These are phyloP conservation scores for Brachionus koreanus DNA, from an alignment of 1,140 invertebrate genomes.

Conservation along the genomic window DNA sequence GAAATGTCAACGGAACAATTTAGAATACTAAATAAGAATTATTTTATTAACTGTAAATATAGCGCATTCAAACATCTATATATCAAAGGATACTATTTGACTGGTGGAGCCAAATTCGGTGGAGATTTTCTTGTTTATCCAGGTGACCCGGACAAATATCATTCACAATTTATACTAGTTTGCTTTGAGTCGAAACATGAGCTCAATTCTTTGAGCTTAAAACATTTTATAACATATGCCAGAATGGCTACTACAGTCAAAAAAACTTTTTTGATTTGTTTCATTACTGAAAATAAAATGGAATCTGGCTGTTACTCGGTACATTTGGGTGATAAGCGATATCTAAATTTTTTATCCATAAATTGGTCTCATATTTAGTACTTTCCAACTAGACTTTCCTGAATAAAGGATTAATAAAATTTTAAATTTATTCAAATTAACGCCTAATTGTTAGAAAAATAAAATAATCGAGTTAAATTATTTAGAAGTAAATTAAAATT, in stretches of 20 bases:
- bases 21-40: neutral
- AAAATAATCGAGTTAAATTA: neutral
- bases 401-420: neutral
- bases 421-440: neutral
- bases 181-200: neutral
- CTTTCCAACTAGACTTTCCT: neutral
- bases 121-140: slow-evolving; percentile 30
- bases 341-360: neutral
- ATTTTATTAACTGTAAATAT: neutral
- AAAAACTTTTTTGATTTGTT: slow-evolving; percentile 22
- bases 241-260: slow-evolving; percentile 24
- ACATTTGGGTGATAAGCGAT: neutral
- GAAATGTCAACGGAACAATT: neutral
- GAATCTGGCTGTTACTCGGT: neutral
- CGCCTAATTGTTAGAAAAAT: neutral
- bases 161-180: slow-evolving; percentile 22
- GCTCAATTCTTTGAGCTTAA: neutral
- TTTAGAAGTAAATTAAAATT: neutral
- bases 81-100: neutral
- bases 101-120: slow-evolving; percentile 22
- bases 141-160: neutral
- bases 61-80: neutral
- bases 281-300: neutral
- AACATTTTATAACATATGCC: slow-evolving; percentile 3
- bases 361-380: slow-evolving; percentile 18